Conservation (phyloP, 1,140 invertebrate genomes). For the Trissolcus basalis region DNA sequence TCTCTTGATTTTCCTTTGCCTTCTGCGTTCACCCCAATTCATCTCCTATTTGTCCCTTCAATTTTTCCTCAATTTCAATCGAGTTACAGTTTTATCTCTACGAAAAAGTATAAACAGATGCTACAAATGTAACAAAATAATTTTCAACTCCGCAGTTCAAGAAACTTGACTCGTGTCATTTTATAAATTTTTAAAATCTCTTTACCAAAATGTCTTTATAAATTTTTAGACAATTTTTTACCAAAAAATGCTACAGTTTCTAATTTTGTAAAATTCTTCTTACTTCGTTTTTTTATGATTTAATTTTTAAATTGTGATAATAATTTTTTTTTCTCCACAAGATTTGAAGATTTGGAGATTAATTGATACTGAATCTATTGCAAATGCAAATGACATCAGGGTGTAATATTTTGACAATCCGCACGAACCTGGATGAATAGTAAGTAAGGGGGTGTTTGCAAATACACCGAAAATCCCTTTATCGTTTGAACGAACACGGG, state of each 20-base stretch:
- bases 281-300: too few species aligned
- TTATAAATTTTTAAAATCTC: too few species aligned
- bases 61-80: constrained; percentile 51
- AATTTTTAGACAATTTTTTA: too few species aligned
- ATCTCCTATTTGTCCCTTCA: constrained; percentile 52
- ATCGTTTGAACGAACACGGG: constrained; percentile 66
- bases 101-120: constrained; percentile 8
- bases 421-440: constrained; percentile 17
- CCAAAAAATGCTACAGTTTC: too few species aligned
- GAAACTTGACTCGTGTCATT: too few species aligned
- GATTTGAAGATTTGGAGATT: too few species aligned
- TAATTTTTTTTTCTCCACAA: too few species aligned
- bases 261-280: too few species aligned
- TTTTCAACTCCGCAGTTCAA: too few species aligned
- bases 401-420: constrained; percentile 45
- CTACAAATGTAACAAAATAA: not conserved
- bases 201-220: too few species aligned
- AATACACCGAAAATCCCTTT: constrained; percentile 69
- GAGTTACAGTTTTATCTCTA: constrained; percentile 29
- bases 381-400: constrained; percentile 35
- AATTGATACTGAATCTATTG: not conserved
- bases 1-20: constrained; percentile 48
- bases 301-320: too few species aligned
- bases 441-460: constrained; percentile 40
- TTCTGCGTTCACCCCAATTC: constrained; percentile 40